Evolutionary conservation across 2,113 vertebrate genomes (phyloP), one percentile per base, ranked within the genome.

Genomic region (Menura novaehollandiae): DNA sequence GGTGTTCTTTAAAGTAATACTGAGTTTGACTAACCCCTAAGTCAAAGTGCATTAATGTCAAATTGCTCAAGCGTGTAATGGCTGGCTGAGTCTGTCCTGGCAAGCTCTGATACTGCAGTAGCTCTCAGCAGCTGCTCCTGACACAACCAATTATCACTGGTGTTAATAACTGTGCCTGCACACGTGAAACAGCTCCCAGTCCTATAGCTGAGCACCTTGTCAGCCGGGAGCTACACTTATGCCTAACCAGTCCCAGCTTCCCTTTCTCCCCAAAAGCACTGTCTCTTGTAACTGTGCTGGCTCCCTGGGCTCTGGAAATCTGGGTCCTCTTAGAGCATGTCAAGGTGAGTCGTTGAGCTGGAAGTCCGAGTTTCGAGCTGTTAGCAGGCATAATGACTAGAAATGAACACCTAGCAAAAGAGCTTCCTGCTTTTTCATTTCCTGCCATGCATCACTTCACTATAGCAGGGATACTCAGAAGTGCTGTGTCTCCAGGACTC

Each of bases 51-150:
- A 63, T 97, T 86, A 93, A 49, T 37, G 55, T 96, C 96, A 96
- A 89, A 64, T 55, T 0, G 0, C 73, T 88, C 46, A 62, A 60
- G 91, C 91, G 1, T 89, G 77, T 78, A 91, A 85, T 74, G 80
- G 80, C 72, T 88, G 58, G 81, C 92, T 58, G 63, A 77, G 67
- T 23, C 44, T 85, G 79, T 58, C 84, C 91, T 92, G 64, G 91
- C 87, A 81, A 67, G 76, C 72, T 35, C 84, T 76, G 75, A 55
- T 9, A 59, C 47, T 26, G 1, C 3, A 8, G 60, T 22, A 68
- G 91, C 88, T 89, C 79, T 81, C 86, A 96, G 86, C 94, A 97
- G 88, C 93, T 97, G 95, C 87, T 96, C 84, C 90, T 92, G 86
- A 93, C 91, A 93, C 86, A 89, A 39, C n/a, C 82, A 79, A 82